phyloP scores from a whole-genome alignment of 2,113 vertebrate genomes.

The Athene noctua region DNA sequence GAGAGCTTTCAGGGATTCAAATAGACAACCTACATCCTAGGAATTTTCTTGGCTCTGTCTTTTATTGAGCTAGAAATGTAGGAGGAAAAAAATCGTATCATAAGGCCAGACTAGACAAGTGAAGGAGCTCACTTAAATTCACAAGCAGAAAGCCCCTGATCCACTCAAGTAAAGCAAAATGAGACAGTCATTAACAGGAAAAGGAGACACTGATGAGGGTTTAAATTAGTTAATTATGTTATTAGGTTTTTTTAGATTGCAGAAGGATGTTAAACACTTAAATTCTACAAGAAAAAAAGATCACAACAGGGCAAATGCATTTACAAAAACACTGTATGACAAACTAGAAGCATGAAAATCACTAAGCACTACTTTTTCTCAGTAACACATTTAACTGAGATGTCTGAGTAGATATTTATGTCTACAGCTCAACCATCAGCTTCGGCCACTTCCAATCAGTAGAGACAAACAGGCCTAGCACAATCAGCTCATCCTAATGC shows the following conservation, averaged over 20 bases:
- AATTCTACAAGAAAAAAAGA: neutral
- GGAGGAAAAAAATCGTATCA: neutral
- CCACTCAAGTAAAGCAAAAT: neutral
- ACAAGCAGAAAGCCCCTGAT: neutral
- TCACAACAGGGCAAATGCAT: neutral
- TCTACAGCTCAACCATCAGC: neutral
- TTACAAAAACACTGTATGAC: neutral
- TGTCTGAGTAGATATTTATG: neutral
- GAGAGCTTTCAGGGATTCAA: neutral
- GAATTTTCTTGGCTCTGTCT: neutral
- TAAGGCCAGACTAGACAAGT: neutral
- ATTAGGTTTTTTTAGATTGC: neutral
- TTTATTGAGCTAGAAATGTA: neutral
- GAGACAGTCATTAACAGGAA: neutral
- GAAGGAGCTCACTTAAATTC: neutral
- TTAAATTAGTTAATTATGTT: neutral
- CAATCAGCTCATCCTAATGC: neutral
- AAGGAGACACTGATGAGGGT: neutral
- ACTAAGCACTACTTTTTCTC: neutral
- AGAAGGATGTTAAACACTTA: neutral
- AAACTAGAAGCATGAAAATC: neutral
- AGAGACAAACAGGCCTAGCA: neutral
- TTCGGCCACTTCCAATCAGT: neutral
- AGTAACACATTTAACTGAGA: neutral
- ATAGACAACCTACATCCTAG: neutral